Percentiles rank a stretch among this genome's conserved stretches.
These are phyloP conservation scores for Triplophysa dalaica DNA, from an alignment of 2,113 vertebrate genomes.

Conservation along the genomic window DNA sequence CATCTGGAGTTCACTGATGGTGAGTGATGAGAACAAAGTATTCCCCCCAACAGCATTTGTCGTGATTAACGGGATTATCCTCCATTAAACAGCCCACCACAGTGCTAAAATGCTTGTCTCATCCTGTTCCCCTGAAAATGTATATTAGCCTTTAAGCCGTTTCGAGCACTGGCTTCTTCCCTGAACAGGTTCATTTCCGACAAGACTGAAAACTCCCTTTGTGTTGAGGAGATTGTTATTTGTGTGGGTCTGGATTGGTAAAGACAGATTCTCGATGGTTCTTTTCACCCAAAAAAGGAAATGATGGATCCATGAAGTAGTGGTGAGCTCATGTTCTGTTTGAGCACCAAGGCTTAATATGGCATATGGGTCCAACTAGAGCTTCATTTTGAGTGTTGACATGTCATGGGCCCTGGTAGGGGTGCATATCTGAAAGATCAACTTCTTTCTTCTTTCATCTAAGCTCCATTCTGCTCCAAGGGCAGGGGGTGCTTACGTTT, in stretches of 20 bases:
- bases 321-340: neutral
- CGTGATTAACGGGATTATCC: conserved; percentile 45
- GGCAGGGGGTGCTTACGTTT: conserved; percentile 44
- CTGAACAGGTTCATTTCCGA: neutral
- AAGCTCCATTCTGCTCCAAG: conserved; percentile 21
- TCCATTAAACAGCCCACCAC: conserved; percentile 45
- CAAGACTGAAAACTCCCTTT: neutral
- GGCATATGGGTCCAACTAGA: no score
- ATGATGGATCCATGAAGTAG: neutral
- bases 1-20: conserved; percentile 21
- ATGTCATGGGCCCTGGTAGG: neutral
- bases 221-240: neutral
- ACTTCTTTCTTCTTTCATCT: neutral
- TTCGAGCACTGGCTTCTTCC: neutral
- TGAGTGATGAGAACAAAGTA: conserved; percentile 11
- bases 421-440: conserved; percentile 1
- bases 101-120: conserved; percentile 33
- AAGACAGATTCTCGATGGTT: neutral
- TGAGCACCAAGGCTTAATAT: no score
- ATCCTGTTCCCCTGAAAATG: conserved; percentile 14
- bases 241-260: neutral
- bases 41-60: conserved; percentile 17
- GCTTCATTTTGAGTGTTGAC: neutral
- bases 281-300: neutral
- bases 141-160: neutral